A percentile compares a stretch with the other conserved stretches of the same genome.
Evolutionary conservation across 2,797 vertebrate species (phyloP).

Genomic region (Gastrophryne carolinensis): DNA sequence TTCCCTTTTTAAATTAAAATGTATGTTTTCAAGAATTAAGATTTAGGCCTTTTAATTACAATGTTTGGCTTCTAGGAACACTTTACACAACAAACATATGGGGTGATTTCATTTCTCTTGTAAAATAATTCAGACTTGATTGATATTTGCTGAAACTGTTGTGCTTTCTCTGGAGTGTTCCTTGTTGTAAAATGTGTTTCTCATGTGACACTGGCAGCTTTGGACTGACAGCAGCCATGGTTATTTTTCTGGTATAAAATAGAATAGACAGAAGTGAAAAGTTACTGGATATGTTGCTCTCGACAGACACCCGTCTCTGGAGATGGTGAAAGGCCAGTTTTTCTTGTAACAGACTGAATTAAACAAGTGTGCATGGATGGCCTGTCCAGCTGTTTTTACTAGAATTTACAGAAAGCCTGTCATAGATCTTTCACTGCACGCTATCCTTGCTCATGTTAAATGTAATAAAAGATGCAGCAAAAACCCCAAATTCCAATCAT

Average conservation of each 20-base stretch:
- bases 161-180: not conserved
- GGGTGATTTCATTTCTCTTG: not conserved
- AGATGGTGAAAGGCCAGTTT: slow-evolving; percentile 13
- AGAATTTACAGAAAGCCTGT: no score
- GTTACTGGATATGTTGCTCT: not conserved
- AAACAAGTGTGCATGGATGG: not conserved
- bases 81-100: no score
- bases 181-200: not conserved
- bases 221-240: slow-evolving; percentile 4
- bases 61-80: no score
- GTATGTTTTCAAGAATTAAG: no score
- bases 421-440: no score
- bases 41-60: no score
- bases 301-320: slow-evolving; percentile 7
- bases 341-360: not conserved
- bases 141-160: not conserved
- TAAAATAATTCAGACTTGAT: not conserved
- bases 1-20: no score
- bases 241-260: slow-evolving; percentile 4
- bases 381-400: not conserved
- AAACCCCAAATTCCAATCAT: no score
- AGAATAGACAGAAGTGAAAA: not conserved
- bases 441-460: no score
- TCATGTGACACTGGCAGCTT: not conserved
- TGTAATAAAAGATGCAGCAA: no score